A percentile compares a stretch with the other conserved stretches of the same genome.
phyloP scores from a whole-genome alignment of 2,113 vertebrate genomes.

The Muscicapa adusta region DNA sequence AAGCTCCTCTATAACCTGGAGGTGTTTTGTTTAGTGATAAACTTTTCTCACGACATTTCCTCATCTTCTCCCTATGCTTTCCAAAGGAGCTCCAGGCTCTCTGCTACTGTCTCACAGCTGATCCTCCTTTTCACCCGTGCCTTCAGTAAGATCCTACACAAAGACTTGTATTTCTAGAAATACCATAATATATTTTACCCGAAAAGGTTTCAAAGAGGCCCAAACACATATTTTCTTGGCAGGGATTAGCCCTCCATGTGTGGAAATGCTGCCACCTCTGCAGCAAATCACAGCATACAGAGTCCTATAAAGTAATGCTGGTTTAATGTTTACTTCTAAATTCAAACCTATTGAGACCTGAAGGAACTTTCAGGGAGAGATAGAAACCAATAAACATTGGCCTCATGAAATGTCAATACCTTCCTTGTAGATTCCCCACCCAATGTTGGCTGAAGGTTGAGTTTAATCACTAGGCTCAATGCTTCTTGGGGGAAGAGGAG shows the following conservation, averaged over 20 bases:
- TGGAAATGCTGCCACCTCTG: background rate
- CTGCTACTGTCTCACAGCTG: background rate
- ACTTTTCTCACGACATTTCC: fast-evolving
- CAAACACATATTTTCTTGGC: background rate
- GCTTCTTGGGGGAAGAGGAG: background rate
- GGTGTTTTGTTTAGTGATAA: background rate
- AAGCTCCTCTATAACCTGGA: background rate
- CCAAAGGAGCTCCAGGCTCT: background rate
- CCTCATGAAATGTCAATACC: background rate
- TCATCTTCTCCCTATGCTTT: background rate
- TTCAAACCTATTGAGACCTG: background rate
- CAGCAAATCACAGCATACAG: background rate
- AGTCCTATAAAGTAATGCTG: background rate
- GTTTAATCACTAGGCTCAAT: slow-evolving; percentile 5
- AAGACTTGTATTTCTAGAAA: background rate
- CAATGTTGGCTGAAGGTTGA: background rate
- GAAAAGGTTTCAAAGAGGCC: background rate
- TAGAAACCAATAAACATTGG: background rate
- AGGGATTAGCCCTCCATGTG: background rate
- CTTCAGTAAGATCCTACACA: fast-evolving
- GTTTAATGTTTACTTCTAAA: background rate
- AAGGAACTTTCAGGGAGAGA: background rate
- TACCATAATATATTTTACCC: background rate
- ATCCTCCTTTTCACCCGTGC: background rate
- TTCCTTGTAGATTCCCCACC: background rate